Percentiles rank a stretch among this genome's conserved stretches.
These are phyloP conservation scores for Carettochelys insculpta DNA, from an alignment of 2,113 vertebrate genomes.

Conservation along the genomic window DNA sequence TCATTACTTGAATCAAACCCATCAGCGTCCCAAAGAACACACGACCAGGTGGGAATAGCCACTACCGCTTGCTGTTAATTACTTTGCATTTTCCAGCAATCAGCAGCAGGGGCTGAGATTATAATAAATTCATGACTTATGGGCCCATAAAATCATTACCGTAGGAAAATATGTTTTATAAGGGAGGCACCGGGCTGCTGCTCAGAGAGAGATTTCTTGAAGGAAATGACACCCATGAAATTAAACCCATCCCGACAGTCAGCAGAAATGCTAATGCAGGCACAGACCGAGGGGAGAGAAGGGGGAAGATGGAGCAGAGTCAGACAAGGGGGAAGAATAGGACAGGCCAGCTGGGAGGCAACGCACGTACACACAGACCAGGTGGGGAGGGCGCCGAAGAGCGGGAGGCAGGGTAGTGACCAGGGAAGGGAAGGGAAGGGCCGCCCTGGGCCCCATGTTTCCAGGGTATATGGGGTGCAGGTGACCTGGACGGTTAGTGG, in stretches of 20 bases:
- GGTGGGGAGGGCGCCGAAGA: neutral
- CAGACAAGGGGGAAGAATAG: neutral
- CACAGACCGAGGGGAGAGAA: slow-evolving; percentile 51
- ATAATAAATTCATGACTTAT: slow-evolving; percentile 89
- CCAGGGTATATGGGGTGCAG: too few relatives aligned
- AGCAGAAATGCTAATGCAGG: slow-evolving; percentile 83
- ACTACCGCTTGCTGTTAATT: slow-evolving; percentile 83
- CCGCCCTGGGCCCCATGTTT: too few relatives aligned
- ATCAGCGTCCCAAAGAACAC: slow-evolving; percentile 78
- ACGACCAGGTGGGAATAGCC: slow-evolving; percentile 85
- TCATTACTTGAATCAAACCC: slow-evolving; percentile 86
- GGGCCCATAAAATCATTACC: slow-evolving; percentile 87
- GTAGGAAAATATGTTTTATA: slow-evolving; percentile 86
- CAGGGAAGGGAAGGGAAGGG: neutral
- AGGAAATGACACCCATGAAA: slow-evolving; percentile 88
- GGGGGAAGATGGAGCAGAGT: neutral
- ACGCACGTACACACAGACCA: neutral
- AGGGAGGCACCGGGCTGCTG: slow-evolving; percentile 79
- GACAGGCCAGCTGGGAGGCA: neutral
- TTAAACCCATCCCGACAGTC: slow-evolving; percentile 81
- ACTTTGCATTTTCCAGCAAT: slow-evolving; percentile 87
- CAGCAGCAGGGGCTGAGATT: slow-evolving; percentile 85
- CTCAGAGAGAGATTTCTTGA: slow-evolving; percentile 85
- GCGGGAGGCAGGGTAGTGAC: neutral
- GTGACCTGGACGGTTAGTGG: too few relatives aligned